Evolutionary conservation across 2,888 invertebrate genomes (phyloP).

Genomic region (Eustalomyia histrio): DNA sequence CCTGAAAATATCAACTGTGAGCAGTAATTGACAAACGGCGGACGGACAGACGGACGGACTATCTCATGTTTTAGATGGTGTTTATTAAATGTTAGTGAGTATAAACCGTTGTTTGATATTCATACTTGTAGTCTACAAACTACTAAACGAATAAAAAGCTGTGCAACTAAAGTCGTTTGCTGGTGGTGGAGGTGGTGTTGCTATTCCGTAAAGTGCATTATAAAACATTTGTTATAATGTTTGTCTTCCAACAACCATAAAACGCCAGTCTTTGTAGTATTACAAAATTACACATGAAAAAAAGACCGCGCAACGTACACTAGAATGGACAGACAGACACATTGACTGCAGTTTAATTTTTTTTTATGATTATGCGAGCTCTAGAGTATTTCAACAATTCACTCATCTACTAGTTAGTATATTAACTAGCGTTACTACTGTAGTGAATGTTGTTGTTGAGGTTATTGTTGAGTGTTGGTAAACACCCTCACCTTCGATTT

Average conservation of each 20-base stretch:
- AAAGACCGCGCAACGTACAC: conserved; percentile 17
- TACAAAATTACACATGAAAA: conserved; percentile 50
- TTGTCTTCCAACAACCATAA: conserved; percentile 62
- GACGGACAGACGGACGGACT: conserved; percentile 20
- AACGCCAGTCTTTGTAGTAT: conserved; percentile 57
- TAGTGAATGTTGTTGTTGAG: background rate
- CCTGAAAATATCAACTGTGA: conserved; percentile 25
- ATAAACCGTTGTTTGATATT: background rate
- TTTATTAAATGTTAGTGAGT: conserved; percentile 39
- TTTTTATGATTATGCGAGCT: conserved; percentile 11
- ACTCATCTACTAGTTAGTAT: background rate
- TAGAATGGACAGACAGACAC: conserved; percentile 10
- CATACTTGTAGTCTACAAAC: background rate
- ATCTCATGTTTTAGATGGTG: conserved; percentile 44
- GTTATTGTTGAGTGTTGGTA: background rate
- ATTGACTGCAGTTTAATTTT: conserved; percentile 36
- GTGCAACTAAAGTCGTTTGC: conserved; percentile 33
- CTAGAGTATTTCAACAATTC: conserved; percentile 13
- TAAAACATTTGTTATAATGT: conserved; percentile 60
- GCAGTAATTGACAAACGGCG: conserved; percentile 42
- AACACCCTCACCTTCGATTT: conserved; percentile 2
- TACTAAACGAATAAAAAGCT: background rate
- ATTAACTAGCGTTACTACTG: background rate
- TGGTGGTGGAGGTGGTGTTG: conserved; percentile 43
- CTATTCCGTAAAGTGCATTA: conserved; percentile 48